Evolutionary conservation across 2,888 invertebrate species (phyloP).

Genomic region (Mesopsocus fuscifrons): DNA sequence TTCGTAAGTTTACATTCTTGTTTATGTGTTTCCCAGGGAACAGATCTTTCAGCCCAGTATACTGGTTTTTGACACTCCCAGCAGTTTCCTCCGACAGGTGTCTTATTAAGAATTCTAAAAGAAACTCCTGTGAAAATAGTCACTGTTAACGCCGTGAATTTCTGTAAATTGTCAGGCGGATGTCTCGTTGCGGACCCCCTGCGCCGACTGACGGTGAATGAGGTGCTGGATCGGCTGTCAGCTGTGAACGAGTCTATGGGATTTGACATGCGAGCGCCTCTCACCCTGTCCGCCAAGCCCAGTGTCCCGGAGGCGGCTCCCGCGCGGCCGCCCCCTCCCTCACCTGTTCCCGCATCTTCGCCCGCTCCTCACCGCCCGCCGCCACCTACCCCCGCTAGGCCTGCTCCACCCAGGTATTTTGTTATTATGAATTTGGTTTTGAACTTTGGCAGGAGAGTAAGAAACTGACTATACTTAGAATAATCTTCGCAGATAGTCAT

Average conservation of each 20-base stretch:
- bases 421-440: too few relatives aligned
- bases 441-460: too few relatives aligned
- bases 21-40: background rate
- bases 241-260: slow-evolving; percentile 74
- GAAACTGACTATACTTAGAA: too few relatives aligned
- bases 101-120: slow-evolving; percentile 9
- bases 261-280: slow-evolving; percentile 61
- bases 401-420: slow-evolving; percentile 5
- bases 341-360: slow-evolving; percentile 20
- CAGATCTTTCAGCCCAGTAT: too few relatives aligned
- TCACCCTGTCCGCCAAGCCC: too few relatives aligned
- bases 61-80: slow-evolving; percentile 1
- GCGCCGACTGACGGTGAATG: slow-evolving; percentile 57
- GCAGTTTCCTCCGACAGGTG: slow-evolving; percentile 9
- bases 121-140: too few relatives aligned
- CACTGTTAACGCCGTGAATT: too few relatives aligned
- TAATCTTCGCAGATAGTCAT: too few relatives aligned
- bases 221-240: slow-evolving; percentile 66
- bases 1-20: slow-evolving; percentile 8
- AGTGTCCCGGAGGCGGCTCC: too few relatives aligned
- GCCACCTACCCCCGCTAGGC: slow-evolving; percentile 16
- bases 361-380: slow-evolving; percentile 21
- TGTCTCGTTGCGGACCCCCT: slow-evolving; percentile 68
- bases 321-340: slow-evolving; percentile 20
- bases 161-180: too few relatives aligned